Evolutionary conservation across 2,797 vertebrate species (phyloP), one percentile per base, ranked within the genome.

Genomic region (Pyrocephalus nanus): DNA sequence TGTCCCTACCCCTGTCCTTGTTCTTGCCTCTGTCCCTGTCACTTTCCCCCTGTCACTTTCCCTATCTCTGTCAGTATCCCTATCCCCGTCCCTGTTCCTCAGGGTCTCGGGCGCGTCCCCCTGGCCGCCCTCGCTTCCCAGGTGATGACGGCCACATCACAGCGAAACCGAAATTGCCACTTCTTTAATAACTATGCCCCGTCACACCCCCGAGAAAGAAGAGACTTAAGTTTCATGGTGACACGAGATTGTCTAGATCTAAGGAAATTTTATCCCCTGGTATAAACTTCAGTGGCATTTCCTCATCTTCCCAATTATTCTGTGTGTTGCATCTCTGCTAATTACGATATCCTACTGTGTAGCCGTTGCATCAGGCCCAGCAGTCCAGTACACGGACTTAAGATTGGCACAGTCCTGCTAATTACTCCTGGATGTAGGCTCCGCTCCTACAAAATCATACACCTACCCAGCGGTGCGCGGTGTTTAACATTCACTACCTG

Each of bases 401-500:
- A 85, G 94, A 92, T 87, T 60, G 87, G 91, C 91, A 79, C 22
- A 32, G 78, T 79, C 71, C 85, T 82, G 87, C 91, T 96, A 95
- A 96, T 96, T 94, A 92, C 94, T 94, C 66, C 89, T 25, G 71
- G 77, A 73, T 76, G 81, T 0, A 1, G 84, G 72, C 91, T 94
- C 87, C 89, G 4, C 30, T 92, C 84, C 91, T 80, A 87, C 84
- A 64, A 82, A 95, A 92, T 91, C 94, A 79, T 34, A 76, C 75
- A 89, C 78, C 77, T 79, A 8, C 92, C 78, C 95, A 95, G 95
- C 75, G 6, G 95, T 55, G 81, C 0, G 1, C 38, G 74, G 94
- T 93, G 94, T 95, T 94, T 91, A 93, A 95, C 96, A 93, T 95
- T 95, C 92, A 38, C 92, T 95, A 94, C 95, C 96, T 94, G 84